A percentile compares a stretch with the other conserved stretches of the same genome.
Evolutionary conservation across 1,140 invertebrate genomes (phyloP).

Genomic region (Himalopsyche phryganea): DNA sequence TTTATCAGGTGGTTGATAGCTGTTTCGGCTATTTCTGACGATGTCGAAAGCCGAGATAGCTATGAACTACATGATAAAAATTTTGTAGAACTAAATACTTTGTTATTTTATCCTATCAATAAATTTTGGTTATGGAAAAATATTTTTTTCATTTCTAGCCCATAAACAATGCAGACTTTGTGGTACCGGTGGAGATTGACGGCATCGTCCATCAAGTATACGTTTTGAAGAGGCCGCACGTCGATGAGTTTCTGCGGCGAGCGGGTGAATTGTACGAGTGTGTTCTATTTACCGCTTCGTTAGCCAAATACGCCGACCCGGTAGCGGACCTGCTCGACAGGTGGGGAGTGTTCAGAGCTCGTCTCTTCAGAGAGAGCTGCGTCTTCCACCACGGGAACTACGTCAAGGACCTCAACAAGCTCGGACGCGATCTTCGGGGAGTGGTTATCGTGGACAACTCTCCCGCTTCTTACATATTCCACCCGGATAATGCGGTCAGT

Average conservation of each 20-base stretch:
- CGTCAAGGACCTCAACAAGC: constrained; percentile 97
- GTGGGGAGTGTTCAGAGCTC: constrained; percentile 94
- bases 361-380: constrained; percentile 98
- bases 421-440: constrained; percentile 93
- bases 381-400: constrained; percentile 99
- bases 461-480: constrained; percentile 99
- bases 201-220: constrained; percentile 99
- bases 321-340: constrained; percentile 97
- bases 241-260: constrained; percentile 96
- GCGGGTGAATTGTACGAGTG: constrained; percentile 99
- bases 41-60: too few species aligned
- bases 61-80: too few species aligned
- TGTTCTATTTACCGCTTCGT: constrained; percentile 97
- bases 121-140: too few species aligned
- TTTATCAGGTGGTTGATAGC: too few species aligned
- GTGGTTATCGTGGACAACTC: constrained; percentile 99
- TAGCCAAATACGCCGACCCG: constrained; percentile 99
- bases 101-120: too few species aligned
- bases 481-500: constrained; percentile 99
- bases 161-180: constrained; percentile 99
- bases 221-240: constrained; percentile 97
- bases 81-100: too few species aligned
- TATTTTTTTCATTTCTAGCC: too few species aligned
- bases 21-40: too few species aligned
- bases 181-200: constrained; percentile 99